These are phyloP conservation scores for Ophioninae sp. DNA, from an alignment of 2,888 invertebrate genomes.

Conservation along the genomic window DNA sequence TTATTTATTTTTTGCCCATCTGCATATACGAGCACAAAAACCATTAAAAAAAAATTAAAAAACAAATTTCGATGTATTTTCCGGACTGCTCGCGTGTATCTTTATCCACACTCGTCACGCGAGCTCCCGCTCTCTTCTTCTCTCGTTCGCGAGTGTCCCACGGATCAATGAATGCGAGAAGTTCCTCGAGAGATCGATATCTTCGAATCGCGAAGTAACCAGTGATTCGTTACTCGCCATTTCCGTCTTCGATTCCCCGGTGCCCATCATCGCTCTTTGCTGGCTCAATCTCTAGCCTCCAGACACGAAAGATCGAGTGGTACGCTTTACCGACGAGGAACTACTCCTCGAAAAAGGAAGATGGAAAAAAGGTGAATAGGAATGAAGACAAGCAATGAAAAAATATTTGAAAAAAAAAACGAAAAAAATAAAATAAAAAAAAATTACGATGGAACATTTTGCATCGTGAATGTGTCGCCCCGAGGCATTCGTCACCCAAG, in stretches of 20 bases:
- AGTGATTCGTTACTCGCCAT: conserved; percentile 52
- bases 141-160: conserved; percentile 16
- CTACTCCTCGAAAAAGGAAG: not conserved
- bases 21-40: not conserved
- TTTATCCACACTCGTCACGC: conserved; percentile 62
- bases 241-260: conserved; percentile 22
- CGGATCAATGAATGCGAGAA: conserved; percentile 51
- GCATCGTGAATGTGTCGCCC: conserved; percentile 17
- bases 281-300: not conserved
- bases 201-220: conserved; percentile 53
- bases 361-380: not conserved
- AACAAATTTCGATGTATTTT: not conserved
- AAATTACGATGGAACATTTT: conserved; percentile 25
- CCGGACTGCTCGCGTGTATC: conserved; percentile 52
- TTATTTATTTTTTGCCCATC: not conserved
- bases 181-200: conserved; percentile 56
- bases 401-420: not conserved
- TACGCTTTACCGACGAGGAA: not conserved
- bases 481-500: conserved; percentile 4
- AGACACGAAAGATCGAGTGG: conserved; percentile 26
- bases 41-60: conserved; percentile 24
- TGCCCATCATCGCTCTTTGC: not conserved
- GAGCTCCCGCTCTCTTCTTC: conserved; percentile 19
- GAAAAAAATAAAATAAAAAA: not conserved
- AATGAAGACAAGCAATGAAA: not conserved